Evolutionary conservation across 92 coral and sea anemone species (phyloP).

Genomic region (Palythoa heliodiscus): DNA sequence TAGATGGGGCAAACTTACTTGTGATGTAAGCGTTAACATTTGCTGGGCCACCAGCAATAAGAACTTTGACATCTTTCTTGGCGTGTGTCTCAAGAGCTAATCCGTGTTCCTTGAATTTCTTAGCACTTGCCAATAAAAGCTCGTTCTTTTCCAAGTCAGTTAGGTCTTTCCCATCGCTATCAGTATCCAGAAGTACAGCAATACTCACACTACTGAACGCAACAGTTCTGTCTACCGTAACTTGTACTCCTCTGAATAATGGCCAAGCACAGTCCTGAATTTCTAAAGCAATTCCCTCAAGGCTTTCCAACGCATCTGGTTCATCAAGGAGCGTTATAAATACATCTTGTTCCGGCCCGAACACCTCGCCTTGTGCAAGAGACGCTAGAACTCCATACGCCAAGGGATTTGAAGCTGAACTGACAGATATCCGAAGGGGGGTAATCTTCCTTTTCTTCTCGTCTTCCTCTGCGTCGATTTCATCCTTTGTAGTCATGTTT

Average conservation of each 20-base stretch:
- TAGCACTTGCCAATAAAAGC: slow-evolving; percentile 59
- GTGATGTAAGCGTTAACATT: slow-evolving; percentile 73
- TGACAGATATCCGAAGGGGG: slow-evolving; percentile 81
- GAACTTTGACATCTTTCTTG: slow-evolving; percentile 77
- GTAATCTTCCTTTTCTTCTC: slow-evolving; percentile 66
- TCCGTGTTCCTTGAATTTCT: slow-evolving; percentile 77
- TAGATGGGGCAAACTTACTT: slow-evolving; percentile 88
- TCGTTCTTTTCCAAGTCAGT: slow-evolving; percentile 48
- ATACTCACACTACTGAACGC: slow-evolving; percentile 86
- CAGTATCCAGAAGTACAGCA: slow-evolving; percentile 66
- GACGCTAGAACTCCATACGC: slow-evolving; percentile 79
- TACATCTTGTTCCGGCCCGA: slow-evolving; percentile 82
- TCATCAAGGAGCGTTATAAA: slow-evolving; percentile 75
- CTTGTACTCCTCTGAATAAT: slow-evolving; percentile 68
- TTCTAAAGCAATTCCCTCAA: slow-evolving; percentile 85
- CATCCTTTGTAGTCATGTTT: slow-evolving; percentile 79
- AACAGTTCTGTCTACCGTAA: slow-evolving; percentile 66
- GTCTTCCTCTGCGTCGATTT: slow-evolving; percentile 78
- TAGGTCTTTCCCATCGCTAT: slow-evolving; percentile 50
- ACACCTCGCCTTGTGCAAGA: slow-evolving; percentile 84
- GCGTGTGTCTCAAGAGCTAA: slow-evolving; percentile 81
- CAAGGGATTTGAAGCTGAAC: slow-evolving; percentile 76
- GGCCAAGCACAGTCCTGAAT: slow-evolving; percentile 94
- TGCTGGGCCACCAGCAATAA: slow-evolving; percentile 82
- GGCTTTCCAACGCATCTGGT: slow-evolving; percentile 64